Conservation (phyloP, 2,797 vertebrate species). For the Platyrinchus mystaceus region DNA sequence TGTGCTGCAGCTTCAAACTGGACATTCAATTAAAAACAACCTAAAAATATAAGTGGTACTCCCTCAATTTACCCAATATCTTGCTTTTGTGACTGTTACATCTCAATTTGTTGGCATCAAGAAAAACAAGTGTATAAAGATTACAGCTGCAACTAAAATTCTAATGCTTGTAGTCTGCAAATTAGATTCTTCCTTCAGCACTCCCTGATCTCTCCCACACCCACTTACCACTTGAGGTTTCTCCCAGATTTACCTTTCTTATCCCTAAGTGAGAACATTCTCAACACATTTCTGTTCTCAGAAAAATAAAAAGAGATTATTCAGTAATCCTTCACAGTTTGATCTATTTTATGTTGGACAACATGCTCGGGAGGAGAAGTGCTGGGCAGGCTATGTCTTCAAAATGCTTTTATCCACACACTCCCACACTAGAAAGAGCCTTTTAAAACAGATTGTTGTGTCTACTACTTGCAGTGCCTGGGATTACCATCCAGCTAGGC, state of each 20-base stretch:
- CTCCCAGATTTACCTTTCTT: not conserved
- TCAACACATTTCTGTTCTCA: not conserved
- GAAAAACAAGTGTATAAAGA: not conserved
- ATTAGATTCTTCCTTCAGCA: not conserved
- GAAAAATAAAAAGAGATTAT: not conserved
- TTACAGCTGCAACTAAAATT: not conserved
- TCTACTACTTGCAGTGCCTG: not conserved
- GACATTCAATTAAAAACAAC: not conserved
- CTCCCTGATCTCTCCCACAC: not conserved
- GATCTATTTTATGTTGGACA: not conserved
- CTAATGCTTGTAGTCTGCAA: not conserved
- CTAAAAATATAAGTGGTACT: not conserved
- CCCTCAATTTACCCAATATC: not conserved
- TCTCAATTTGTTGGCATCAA: not conserved
- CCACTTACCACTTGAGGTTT: not conserved
- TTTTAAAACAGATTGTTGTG: not conserved
- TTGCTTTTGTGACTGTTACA: not conserved
- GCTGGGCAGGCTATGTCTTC: not conserved
- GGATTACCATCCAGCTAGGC: not conserved
- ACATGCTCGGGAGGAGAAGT: not conserved
- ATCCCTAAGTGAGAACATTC: not conserved
- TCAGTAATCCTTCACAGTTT: not conserved
- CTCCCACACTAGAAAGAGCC: not conserved
- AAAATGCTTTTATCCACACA: not conserved
- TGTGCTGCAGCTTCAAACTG: not conserved